These are phyloP conservation scores for Caenorhabditis uteleia DNA, from an alignment of 2,888 invertebrate species.

Conservation along the genomic window DNA sequence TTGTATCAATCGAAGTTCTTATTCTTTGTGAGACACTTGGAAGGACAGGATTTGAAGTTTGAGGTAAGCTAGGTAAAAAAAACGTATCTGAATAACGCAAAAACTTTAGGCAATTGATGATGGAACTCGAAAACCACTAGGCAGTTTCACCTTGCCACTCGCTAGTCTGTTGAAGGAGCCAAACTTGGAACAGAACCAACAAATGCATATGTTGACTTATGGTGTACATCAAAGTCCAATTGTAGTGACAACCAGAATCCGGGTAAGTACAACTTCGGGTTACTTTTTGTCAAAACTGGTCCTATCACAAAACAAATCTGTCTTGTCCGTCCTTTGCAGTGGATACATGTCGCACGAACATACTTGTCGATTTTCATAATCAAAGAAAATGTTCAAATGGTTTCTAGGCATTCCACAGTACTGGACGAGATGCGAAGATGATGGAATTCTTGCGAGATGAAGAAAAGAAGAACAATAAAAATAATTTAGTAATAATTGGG, in stretches of 20 bases:
- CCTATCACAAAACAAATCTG: too few species aligned
- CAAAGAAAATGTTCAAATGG: too few species aligned
- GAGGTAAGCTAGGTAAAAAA: constrained; percentile 73
- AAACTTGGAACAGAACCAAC: constrained; percentile 64
- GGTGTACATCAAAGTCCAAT: constrained; percentile 67
- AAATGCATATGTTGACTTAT: constrained; percentile 60
- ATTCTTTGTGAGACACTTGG: constrained; percentile 89
- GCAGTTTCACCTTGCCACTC: constrained; percentile 59
- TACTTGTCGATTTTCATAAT: too few species aligned
- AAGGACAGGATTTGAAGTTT: constrained; percentile 84
- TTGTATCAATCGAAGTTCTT: constrained; percentile 94
- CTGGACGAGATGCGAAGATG: neutral
- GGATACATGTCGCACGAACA: too few species aligned
- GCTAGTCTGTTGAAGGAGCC: constrained; percentile 62
- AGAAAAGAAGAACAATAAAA: neutral
- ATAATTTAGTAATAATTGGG: neutral
- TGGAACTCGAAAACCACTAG: constrained; percentile 60
- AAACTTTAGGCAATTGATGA: constrained; percentile 64
- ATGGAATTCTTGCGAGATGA: neutral
- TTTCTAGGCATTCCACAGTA: too few species aligned
- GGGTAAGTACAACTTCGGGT: too few species aligned
- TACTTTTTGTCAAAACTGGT: too few species aligned
- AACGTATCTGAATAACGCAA: neutral
- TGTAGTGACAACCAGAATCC: constrained; percentile 62
- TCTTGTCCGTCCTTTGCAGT: too few species aligned